These are phyloP conservation scores for Rhea americana DNA, from an alignment of 2,113 vertebrate genomes.

Conservation along the genomic window DNA sequence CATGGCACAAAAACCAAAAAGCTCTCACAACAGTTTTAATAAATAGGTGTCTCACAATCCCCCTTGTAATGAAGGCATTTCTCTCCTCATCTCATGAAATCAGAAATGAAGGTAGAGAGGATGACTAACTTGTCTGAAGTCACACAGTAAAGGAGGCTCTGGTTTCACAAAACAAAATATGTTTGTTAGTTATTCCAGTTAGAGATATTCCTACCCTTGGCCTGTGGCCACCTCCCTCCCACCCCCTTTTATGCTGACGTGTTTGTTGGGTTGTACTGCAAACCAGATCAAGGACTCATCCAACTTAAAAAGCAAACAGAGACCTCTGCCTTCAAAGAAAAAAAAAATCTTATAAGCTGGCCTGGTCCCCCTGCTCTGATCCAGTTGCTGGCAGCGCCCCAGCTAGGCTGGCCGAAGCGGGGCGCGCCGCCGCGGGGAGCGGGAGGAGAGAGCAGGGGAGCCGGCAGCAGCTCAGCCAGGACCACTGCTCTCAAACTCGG, in stretches of 20 bases:
- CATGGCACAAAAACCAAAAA: background rate
- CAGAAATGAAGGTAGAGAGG: background rate
- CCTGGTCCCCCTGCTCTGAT: background rate
- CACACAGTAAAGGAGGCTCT: background rate
- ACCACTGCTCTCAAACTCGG: no score
- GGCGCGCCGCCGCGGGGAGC: background rate
- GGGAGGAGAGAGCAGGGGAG: background rate
- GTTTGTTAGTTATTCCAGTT: background rate
- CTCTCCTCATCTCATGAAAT: background rate
- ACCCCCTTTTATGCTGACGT: background rate
- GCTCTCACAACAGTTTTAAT: background rate
- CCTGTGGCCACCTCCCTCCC: background rate
- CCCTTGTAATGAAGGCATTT: background rate
- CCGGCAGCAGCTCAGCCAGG: background rate
- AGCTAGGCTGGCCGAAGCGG: accelerated
- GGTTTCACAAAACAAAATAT: background rate
- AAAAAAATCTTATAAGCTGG: background rate
- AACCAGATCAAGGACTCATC: background rate
- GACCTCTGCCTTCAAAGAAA: background rate
- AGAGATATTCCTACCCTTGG: background rate
- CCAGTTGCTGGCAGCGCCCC: background rate
- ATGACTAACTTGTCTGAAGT: background rate
- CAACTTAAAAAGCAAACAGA: background rate
- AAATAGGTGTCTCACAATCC: background rate
- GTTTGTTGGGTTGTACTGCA: background rate